Evolutionary conservation across 2,797 vertebrate species (phyloP), one percentile per base, ranked within the genome.

Genomic region (Anolis apletophallus): DNA sequence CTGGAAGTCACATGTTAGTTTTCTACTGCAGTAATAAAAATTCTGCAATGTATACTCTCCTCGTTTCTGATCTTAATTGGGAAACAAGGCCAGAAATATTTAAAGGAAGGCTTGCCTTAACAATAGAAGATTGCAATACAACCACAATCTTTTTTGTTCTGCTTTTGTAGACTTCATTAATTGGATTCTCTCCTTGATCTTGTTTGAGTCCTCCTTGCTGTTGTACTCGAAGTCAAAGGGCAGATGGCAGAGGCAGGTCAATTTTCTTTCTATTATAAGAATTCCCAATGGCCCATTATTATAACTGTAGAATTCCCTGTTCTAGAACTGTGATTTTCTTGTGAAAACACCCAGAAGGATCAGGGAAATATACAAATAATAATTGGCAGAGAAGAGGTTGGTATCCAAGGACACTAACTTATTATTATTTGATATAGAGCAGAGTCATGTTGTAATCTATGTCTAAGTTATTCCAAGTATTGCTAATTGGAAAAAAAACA

Each of bases 181-280:
- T 4, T 57, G 19, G 4, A n/a, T 26, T 13, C 61, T 78, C 13
- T 2, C 0, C 0, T 1, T 2, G 84, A 0, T 17, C 2, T 72
- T 57, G 1, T 40, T 64, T 46, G 73, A 17, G 26, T 91, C 90
- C 57, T 90, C 85, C 69, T 88, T 89, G 85, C 46, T 88, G 17
- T 78, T 90, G 19, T 11, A 8, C 85, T 91, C 84, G 9, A 1
- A 50, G 21, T 68, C 88, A 78, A 16, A 32, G 29, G 78, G 32
- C 32, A 61, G 26, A 17, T 73, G 12, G 9, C 17, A 12, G 52
- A 83, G 34, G 19, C 40, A 11, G 61, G 17, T 46, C 3, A 26
- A 23, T n/a, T 1, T 0, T 71, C 2, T n/a, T 19, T 19, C 23
- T 1, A 21, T 16, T 29, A 1, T 19, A n/a, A 23, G 54, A 90